Evolutionary conservation across 2,888 invertebrate species (phyloP).

Genomic region (Ditula angustiorana): DNA sequence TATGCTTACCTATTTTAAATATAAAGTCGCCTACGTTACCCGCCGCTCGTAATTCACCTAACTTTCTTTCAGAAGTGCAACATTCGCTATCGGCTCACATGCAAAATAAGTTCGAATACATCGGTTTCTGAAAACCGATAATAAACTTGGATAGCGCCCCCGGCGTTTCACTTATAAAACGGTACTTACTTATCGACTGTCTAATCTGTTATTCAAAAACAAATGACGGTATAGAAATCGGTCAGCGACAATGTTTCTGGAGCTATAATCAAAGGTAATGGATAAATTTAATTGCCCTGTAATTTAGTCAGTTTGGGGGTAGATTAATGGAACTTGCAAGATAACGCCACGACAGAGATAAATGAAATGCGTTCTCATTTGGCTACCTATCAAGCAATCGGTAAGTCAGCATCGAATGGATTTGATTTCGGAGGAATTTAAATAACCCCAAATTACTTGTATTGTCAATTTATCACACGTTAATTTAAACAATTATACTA

Average conservation of each 20-base stretch:
- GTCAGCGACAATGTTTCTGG: constrained; percentile 20
- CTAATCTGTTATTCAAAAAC: constrained; percentile 17
- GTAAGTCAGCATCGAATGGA: background rate
- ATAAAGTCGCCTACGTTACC: constrained; percentile 19
- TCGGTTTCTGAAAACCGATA: constrained; percentile 72
- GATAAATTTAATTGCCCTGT: constrained; percentile 1
- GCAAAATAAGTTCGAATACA: constrained; percentile 78
- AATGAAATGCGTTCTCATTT: background rate
- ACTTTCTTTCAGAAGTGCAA: constrained; percentile 74
- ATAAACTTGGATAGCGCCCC: constrained; percentile 60
- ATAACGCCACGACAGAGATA: background rate
- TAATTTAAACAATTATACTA: no score
- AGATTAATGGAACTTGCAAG: constrained; percentile 11
- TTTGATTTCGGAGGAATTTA: background rate
- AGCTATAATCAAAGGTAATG: constrained; percentile 15
- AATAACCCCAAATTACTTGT: background rate
- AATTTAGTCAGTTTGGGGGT: background rate
- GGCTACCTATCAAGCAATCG: background rate
- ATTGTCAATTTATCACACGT: no score
- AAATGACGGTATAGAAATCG: constrained; percentile 20
- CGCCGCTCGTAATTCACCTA: constrained; percentile 68
- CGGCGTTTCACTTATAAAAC: constrained; percentile 33
- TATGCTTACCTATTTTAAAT: background rate
- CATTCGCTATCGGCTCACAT: constrained; percentile 71
- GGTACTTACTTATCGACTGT: constrained; percentile 26